phyloP scores from a whole-genome alignment of 2,888 invertebrate genomes.

The Chironomus riparius region DNA sequence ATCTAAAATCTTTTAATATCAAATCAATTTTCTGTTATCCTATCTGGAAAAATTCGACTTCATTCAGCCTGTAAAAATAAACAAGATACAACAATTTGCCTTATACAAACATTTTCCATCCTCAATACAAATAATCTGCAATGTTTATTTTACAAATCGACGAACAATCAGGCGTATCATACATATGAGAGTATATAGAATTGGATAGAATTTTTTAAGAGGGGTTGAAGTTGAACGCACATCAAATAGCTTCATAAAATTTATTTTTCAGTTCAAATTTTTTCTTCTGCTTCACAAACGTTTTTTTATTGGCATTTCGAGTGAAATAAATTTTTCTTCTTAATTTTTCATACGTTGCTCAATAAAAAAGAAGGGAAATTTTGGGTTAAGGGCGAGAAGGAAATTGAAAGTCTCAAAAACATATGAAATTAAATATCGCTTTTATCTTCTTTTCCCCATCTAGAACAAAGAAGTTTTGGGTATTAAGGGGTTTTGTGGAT shows the following conservation, averaged over 20 bases:
- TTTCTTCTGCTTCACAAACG: too few relatives aligned
- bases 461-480: neutral
- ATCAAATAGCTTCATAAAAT: neutral
- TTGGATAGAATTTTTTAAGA: neutral
- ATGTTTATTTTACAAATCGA: slow-evolving; percentile 17
- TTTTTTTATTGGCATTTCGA: neutral
- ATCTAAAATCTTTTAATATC: too few relatives aligned
- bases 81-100: neutral
- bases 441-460: neutral
- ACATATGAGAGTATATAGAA: neutral
- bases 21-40: too few relatives aligned
- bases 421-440: slow-evolving; percentile 2
- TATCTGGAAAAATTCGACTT: too few relatives aligned
- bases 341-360: neutral
- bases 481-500: too few relatives aligned
- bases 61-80: neutral
- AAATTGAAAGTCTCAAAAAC: neutral
- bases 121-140: neutral
- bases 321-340: neutral
- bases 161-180: slow-evolving; percentile 16
- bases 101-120: neutral
- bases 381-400: neutral
- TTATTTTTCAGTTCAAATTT: neutral
- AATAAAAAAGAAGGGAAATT: neutral
- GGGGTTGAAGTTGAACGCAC: neutral